A percentile compares a stretch with the other conserved stretches of the same genome.
Evolutionary conservation across 2,113 vertebrate species (phyloP).

Genomic region (Thalassoma bifasciatum): DNA sequence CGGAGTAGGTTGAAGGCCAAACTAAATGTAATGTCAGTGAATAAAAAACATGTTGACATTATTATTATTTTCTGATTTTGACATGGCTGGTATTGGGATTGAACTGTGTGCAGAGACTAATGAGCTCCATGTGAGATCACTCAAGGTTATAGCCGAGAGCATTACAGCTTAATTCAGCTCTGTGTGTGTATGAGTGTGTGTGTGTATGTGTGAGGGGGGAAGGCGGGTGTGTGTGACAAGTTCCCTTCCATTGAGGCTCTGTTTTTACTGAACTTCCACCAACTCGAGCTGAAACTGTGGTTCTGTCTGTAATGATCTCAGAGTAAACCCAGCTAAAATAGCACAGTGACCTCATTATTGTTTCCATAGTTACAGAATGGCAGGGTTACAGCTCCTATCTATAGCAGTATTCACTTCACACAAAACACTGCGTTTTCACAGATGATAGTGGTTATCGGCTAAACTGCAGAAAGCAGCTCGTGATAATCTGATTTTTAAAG

Average conservation of each 20-base stretch:
- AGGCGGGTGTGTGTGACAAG: slow-evolving; percentile 37
- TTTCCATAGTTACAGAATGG: slow-evolving; percentile 78
- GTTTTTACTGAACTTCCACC: slow-evolving; percentile 63
- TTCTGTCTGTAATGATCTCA: slow-evolving; percentile 75
- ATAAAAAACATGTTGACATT: slow-evolving; percentile 29
- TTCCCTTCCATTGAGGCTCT: slow-evolving; percentile 42
- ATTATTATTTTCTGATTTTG: slow-evolving; percentile 12
- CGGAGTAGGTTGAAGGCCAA: slow-evolving; percentile 53
- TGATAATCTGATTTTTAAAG: slow-evolving; percentile 28
- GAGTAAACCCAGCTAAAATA: slow-evolving; percentile 74
- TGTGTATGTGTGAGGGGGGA: no score
- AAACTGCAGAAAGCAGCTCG: slow-evolving; percentile 28
- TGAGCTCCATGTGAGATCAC: slow-evolving; percentile 65
- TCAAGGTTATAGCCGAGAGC: slow-evolving; percentile 59
- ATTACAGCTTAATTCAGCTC: slow-evolving; percentile 40
- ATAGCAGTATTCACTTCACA: slow-evolving; percentile 60
- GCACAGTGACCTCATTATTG: slow-evolving; percentile 73
- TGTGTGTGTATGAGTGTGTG: background rate
- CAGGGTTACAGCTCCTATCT: slow-evolving; percentile 71
- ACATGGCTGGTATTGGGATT: slow-evolving; percentile 39
- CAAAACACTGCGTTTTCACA: slow-evolving; percentile 53
- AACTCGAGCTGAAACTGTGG: slow-evolving; percentile 63
- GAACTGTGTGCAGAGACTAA: slow-evolving; percentile 62
- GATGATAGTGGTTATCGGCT: slow-evolving; percentile 39
- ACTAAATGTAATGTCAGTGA: slow-evolving; percentile 52